Conservation (phyloP, 2,888 invertebrate species). For the Tachina grossa region DNA sequence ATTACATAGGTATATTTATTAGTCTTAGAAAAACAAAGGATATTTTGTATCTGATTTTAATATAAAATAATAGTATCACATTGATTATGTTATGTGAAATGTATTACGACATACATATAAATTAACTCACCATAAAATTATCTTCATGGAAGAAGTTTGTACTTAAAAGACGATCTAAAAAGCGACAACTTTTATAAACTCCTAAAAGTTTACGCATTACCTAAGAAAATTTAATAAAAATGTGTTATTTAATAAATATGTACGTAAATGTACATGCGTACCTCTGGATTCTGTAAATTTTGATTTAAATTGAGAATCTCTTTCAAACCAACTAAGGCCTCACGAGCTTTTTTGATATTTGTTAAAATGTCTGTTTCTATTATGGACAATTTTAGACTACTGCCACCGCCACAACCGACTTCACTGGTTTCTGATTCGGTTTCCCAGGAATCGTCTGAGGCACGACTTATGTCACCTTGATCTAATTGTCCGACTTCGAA, state of each 20-base stretch:
- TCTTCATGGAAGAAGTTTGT: constrained; percentile 93
- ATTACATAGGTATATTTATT: neutral
- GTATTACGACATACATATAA: no score
- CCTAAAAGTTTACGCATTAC: constrained; percentile 91
- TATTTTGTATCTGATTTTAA: no score
- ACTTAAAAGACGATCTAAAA: constrained; percentile 92
- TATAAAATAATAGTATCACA: no score
- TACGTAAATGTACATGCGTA: constrained; percentile 73
- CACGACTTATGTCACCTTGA: constrained; percentile 87
- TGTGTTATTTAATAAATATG: neutral
- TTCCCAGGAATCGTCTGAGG: constrained; percentile 92
- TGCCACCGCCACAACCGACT: constrained; percentile 77
- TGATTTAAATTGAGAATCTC: constrained; percentile 91
- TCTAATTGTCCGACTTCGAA: constrained; percentile 91
- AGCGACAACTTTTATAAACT: constrained; percentile 93
- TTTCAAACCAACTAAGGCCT: constrained; percentile 89
- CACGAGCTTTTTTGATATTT: constrained; percentile 90
- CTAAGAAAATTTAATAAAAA: constrained; percentile 75
- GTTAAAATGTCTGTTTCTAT: constrained; percentile 87
- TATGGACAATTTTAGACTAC: constrained; percentile 78
- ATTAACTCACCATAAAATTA: constrained; percentile 87
- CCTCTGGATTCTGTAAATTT: constrained; percentile 88
- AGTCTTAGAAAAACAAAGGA: no score
- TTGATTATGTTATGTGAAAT: no score
- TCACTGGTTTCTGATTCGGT: constrained; percentile 87